These are phyloP conservation scores for Saccopteryx leptura DNA, from an alignment of 2,113 vertebrate species.

Conservation along the genomic window DNA sequence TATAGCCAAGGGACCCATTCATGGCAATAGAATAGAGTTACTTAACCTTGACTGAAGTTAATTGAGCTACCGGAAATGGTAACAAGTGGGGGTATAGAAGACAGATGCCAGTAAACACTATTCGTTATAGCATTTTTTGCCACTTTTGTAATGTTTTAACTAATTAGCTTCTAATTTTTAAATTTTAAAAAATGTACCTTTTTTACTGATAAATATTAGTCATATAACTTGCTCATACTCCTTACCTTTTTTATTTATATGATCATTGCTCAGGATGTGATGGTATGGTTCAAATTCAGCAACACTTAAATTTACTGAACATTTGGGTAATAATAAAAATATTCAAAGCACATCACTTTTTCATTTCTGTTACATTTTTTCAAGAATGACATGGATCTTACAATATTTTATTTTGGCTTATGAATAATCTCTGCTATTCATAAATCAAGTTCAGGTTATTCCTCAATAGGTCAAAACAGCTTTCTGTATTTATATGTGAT, in stretches of 20 bases:
- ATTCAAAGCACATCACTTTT: not conserved
- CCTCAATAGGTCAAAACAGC: not conserved
- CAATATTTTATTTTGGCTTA: not conserved
- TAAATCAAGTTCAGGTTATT: not conserved
- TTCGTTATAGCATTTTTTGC: constrained; percentile 21
- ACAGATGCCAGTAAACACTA: constrained; percentile 35
- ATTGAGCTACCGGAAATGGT: constrained; percentile 67
- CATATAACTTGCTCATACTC: not conserved
- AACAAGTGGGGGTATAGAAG: constrained; percentile 9
- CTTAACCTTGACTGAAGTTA: constrained; percentile 79
- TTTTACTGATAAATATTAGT: not conserved
- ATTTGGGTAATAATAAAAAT: constrained; percentile 10
- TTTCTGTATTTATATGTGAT: constrained; percentile 16
- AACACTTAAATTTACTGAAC: not conserved
- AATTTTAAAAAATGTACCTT: constrained; percentile 3
- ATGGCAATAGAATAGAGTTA: constrained; percentile 51
- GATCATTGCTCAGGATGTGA: not conserved
- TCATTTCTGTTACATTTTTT: not conserved
- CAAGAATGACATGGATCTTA: not conserved
- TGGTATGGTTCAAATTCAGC: constrained; percentile 55
- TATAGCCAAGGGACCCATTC: constrained; percentile 39
- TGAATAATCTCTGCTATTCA: not conserved
- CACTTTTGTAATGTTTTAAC: not conserved
- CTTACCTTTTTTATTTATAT: constrained; percentile 10
- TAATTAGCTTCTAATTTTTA: constrained; percentile 15